A percentile compares a stretch with the other conserved stretches of the same genome.
phyloP scores from a whole-genome alignment of 2,113 vertebrate genomes.

The Garra rufa region DNA sequence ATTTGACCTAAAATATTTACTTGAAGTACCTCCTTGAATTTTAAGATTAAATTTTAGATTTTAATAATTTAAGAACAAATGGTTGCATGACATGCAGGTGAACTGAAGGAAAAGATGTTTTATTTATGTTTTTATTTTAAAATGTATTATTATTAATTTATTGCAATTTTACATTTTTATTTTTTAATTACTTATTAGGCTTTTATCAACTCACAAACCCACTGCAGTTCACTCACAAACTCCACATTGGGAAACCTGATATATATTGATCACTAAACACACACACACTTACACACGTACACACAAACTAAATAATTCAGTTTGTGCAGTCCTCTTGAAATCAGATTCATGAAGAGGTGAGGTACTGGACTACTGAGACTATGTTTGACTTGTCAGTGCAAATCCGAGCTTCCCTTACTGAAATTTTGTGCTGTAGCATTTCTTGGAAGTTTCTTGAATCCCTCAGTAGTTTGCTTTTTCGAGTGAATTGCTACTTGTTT shows the following conservation, averaged over 20 bases:
- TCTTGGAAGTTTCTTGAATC: not conserved
- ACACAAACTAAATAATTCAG: slow-evolving; percentile 19
- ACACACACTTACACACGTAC: not conserved
- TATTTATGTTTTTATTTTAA: not conserved
- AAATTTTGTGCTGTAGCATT: not conserved
- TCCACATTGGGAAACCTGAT: not conserved
- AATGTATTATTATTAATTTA: not conserved
- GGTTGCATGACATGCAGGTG: not conserved
- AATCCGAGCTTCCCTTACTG: not conserved
- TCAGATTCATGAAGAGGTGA: not conserved
- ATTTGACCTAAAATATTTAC: not conserved
- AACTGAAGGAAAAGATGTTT: not conserved
- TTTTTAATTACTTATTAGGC: not conserved
- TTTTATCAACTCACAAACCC: not conserved
- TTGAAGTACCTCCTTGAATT: not conserved
- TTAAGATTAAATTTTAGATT: not conserved
- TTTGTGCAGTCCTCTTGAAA: slow-evolving; percentile 9
- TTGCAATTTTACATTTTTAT: not conserved
- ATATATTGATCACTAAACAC: not conserved
- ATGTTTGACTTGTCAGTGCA: slow-evolving; percentile 8
- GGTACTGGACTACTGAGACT: not conserved
- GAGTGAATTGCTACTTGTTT: not conserved
- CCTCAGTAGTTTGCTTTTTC: not conserved
- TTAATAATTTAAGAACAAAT: not conserved
- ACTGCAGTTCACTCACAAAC: not conserved